phyloP scores from a whole-genome alignment of 92 coral and sea anemone genomes.

The Heliopora coerulea region DNA sequence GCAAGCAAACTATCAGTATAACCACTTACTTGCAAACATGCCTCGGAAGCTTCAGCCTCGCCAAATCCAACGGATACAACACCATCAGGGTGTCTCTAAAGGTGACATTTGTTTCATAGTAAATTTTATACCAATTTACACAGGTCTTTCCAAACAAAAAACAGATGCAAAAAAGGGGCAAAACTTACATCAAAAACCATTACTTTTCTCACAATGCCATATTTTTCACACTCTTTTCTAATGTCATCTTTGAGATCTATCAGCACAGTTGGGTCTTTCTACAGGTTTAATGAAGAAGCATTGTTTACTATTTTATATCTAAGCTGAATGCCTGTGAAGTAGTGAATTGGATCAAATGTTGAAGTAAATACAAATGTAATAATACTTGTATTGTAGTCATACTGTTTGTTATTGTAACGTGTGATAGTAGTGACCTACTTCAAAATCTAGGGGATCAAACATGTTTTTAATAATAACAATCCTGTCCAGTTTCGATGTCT shows the following conservation, averaged over 20 bases:
- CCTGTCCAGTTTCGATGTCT: slow-evolving; percentile 76
- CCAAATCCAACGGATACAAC: slow-evolving; percentile 87
- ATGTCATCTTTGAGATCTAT: slow-evolving; percentile 78
- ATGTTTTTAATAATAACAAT: slow-evolving; percentile 80
- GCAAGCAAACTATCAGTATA: not conserved
- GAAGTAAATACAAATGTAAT: too few relatives aligned
- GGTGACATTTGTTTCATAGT: not conserved
- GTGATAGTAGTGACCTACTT: slow-evolving; percentile 66
- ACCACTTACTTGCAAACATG: slow-evolving; percentile 70
- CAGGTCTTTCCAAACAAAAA: not conserved
- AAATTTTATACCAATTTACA: not conserved
- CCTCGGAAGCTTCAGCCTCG: slow-evolving; percentile 76
- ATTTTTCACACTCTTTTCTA: slow-evolving; percentile 87
- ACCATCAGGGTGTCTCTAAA: slow-evolving; percentile 84
- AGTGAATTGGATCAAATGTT: too few relatives aligned
- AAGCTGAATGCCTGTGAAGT: too few relatives aligned
- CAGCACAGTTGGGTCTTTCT: slow-evolving; percentile 77
- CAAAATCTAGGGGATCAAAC: slow-evolving; percentile 80
- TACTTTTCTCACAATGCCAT: slow-evolving; percentile 90
- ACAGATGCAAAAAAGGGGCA: too few relatives aligned
- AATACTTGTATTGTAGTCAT: too few relatives aligned
- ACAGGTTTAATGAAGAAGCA: not conserved
- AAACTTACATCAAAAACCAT: slow-evolving; percentile 96
- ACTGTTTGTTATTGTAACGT: too few relatives aligned
- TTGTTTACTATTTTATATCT: too few relatives aligned